Evolutionary conservation across 2,797 vertebrate species (phyloP), one percentile per base, ranked within the genome.

Genomic region (Pterois miles): DNA sequence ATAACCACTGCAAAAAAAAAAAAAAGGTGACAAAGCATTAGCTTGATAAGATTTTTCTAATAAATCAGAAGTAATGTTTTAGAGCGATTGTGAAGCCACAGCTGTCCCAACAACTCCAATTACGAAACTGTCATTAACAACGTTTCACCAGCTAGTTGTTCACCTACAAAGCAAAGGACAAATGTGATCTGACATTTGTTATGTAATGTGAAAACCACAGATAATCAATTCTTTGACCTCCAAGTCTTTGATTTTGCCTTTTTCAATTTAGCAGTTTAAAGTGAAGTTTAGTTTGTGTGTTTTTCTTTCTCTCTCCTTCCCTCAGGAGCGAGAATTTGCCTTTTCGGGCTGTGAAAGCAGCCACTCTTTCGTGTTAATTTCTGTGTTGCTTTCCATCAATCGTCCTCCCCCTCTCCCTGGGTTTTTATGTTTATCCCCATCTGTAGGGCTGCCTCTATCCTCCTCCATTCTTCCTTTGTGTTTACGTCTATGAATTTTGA

Each of bases 281-380:
- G 22, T 76, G 25, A 75, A 60, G 62, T 68, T 85, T 78, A 34
- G 80, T 74, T 75, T 74, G 34, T 65, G 13, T 16, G 9, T 11
- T 46, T 31, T 56, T 68, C 54, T 40, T 53, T 29, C 38, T 5
- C 23, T 53, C 64, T 56, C 76, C 52, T 76, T 58, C 60, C 56
- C 72, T 71, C n/a, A 31, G 52, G 79, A 76, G 65, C 20, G 27
- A 89, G 66, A 86, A 87, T 89, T 88, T 69, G 67, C 63, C 63
- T 84, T 83, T 83, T 82, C 22, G 11, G 59, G 63, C 74, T 78
- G 68, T 90, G 82, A 89, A 91, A 84, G 86, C 85, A 87, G 81
- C 79, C 83, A 69, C 73, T 90, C 82, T 84, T 75, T 89, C 65
- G 40, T 89, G 87, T 82, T 88, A 83, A 91, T 90, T 89, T 87